Evolutionary conservation across 2,797 vertebrate species (phyloP).

Genomic region (Poecilia picta): DNA sequence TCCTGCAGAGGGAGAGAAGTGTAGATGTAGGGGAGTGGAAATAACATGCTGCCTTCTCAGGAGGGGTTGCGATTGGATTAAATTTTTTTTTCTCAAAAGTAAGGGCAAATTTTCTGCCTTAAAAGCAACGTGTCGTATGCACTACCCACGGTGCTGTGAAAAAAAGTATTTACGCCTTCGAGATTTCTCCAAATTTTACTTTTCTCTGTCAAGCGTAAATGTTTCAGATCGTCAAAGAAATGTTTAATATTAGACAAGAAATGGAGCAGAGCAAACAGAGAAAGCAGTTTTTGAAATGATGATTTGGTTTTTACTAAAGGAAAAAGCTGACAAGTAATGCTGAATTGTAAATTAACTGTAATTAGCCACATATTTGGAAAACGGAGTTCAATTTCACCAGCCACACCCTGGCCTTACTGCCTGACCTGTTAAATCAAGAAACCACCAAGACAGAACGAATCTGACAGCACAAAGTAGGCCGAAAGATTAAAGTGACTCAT

Average conservation of each 20-base stretch:
- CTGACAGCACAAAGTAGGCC: neutral
- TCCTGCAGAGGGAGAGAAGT: conserved; percentile 73
- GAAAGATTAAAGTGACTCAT: neutral
- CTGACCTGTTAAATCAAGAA: conserved; percentile 1
- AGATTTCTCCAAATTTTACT: neutral
- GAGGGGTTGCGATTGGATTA: conserved; percentile 56
- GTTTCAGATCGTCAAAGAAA: neutral
- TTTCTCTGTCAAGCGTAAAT: neutral
- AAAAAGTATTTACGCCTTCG: neutral
- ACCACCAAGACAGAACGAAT: too few species aligned
- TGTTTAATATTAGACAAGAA: neutral
- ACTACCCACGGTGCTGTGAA: neutral
- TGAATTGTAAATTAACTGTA: neutral
- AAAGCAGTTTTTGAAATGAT: neutral
- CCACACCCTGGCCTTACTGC: neutral
- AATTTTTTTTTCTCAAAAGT: neutral
- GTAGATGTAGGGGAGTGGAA: conserved; percentile 74
- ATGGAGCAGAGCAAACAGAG: neutral
- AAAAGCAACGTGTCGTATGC: conserved; percentile 4
- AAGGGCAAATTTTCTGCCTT: neutral
- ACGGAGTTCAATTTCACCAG: neutral
- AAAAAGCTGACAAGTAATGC: neutral
- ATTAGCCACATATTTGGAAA: neutral
- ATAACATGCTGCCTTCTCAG: conserved; percentile 81
- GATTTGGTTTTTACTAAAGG: neutral